Conservation (phyloP, 2,113 vertebrate species). For the Leucopsar rothschildi region DNA sequence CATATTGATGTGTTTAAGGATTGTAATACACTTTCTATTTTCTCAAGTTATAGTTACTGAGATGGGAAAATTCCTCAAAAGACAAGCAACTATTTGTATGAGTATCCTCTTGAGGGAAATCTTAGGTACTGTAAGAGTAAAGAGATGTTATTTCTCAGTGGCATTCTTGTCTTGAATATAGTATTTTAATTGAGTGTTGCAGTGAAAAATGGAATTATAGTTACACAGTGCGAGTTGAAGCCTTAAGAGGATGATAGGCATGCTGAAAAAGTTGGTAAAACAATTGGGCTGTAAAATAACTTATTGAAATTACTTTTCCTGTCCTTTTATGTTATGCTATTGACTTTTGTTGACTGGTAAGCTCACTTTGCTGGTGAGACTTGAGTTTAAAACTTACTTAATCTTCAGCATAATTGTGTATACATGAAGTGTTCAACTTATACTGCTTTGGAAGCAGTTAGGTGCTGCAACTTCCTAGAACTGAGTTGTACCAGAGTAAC, state of each 20-base stretch:
- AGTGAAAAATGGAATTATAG: background rate
- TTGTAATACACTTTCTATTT: background rate
- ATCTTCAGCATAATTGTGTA: background rate
- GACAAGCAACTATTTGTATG: background rate
- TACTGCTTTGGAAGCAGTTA: background rate
- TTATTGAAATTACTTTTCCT: background rate
- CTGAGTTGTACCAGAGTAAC: background rate
- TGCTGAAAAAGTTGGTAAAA: background rate
- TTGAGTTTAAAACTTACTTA: background rate
- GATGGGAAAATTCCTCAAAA: background rate
- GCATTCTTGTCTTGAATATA: background rate
- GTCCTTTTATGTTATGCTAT: background rate
- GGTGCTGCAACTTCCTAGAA: background rate
- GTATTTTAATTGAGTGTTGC: background rate
- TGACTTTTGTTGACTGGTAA: background rate
- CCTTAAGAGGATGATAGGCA: background rate
- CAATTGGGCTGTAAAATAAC: background rate
- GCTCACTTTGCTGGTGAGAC: background rate
- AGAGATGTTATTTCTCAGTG: background rate
- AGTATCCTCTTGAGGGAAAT: background rate
- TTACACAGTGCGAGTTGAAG: background rate
- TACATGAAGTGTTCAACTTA: background rate
- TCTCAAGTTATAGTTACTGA: background rate
- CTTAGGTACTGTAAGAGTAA: background rate
- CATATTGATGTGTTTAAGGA: background rate